Conservation (phyloP, 2,113 vertebrate genomes). For the Brachionichthys hirsutus region DNA sequence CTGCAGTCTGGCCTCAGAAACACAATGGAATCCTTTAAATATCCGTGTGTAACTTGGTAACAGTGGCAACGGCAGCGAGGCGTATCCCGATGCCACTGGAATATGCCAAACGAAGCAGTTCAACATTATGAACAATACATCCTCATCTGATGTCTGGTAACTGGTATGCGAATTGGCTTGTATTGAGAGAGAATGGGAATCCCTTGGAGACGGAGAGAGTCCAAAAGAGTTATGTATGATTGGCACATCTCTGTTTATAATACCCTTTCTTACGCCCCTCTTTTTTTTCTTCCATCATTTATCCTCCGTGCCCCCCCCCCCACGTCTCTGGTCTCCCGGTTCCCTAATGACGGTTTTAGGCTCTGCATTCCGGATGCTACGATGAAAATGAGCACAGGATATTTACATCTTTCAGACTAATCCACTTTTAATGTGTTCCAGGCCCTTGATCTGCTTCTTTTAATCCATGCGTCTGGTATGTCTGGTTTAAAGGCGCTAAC, state of each 20-base stretch:
- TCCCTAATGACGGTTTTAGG: conserved; percentile 46
- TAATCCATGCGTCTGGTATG: conserved; percentile 65
- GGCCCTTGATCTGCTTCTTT: conserved; percentile 59
- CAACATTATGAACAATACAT: no score
- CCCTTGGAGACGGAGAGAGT: conserved; percentile 16
- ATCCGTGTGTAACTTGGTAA: neutral
- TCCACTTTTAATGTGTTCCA: conserved; percentile 60
- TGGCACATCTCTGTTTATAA: conserved; percentile 37
- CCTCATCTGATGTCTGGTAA: conserved; percentile 18
- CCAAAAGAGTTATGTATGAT: conserved; percentile 36
- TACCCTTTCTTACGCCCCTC: conserved; percentile 1
- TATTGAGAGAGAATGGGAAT: conserved; percentile 33
- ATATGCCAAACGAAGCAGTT: no score
- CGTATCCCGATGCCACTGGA: no score
- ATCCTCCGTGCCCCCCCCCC: conserved; percentile 1
- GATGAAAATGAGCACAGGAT: conserved; percentile 60
- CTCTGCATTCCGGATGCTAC: conserved; percentile 36
- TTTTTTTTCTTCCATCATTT: neutral
- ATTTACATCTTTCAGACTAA: conserved; percentile 65
- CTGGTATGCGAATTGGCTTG: conserved; percentile 9
- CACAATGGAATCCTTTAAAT: neutral
- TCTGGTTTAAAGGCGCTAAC: conserved; percentile 72
- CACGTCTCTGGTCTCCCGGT: conserved; percentile 7
- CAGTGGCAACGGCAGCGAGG: no score
- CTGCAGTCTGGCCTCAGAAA: conserved; percentile 1